Evolutionary conservation across 2,888 invertebrate species (phyloP).

Genomic region (Orthonevra nobilis): DNA sequence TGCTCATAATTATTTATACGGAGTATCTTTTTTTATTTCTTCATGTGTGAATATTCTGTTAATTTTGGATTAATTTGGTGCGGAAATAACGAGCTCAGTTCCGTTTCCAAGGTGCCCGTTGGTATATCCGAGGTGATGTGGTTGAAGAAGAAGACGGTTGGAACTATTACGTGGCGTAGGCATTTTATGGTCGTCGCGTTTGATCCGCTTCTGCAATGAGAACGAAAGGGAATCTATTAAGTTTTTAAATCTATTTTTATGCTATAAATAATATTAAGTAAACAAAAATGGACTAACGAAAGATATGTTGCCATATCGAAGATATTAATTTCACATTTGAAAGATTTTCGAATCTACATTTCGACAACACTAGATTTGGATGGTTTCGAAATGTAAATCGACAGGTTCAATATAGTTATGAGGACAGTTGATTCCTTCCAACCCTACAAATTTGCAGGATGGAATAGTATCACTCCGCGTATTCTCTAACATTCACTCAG

Average conservation of each 20-base stretch:
- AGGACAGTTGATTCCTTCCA: no score
- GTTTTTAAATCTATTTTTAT: background rate
- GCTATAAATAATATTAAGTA: no score
- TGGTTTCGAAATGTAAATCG: no score
- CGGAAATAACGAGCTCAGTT: constrained; percentile 19
- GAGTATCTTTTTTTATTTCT: background rate
- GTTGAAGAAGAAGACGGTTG: constrained; percentile 12
- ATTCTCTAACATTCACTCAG: no score
- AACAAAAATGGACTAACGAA: no score
- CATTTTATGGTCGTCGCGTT: constrained; percentile 19
- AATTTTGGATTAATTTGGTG: constrained; percentile 39
- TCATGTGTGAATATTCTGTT: constrained; percentile 12
- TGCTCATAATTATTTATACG: constrained; percentile 5
- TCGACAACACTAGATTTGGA: no score
- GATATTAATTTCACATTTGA: no score
- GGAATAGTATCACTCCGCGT: no score
- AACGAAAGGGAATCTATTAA: background rate
- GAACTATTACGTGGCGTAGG: constrained; percentile 5
- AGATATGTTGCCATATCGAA: no score
- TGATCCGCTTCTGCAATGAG: constrained; percentile 17
- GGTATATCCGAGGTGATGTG: constrained; percentile 9
- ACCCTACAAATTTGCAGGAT: no score
- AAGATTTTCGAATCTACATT: no score
- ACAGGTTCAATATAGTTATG: no score
- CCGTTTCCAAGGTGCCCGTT: constrained; percentile 9